A percentile compares a stretch with the other conserved stretches of the same genome.
Evolutionary conservation across 2,888 invertebrate species (phyloP).

Genomic region (Diploptera punctata): DNA sequence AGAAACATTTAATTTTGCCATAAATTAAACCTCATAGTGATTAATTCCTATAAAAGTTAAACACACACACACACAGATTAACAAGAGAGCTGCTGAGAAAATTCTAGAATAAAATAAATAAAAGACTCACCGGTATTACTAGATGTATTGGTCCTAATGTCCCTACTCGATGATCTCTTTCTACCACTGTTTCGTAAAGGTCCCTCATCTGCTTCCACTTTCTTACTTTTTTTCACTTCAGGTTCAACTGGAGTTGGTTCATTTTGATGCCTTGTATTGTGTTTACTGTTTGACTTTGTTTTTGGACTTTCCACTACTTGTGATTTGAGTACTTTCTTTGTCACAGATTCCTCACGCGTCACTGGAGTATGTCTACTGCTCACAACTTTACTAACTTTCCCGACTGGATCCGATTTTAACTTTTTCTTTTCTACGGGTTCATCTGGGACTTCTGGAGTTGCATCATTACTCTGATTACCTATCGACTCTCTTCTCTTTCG

Average conservation of each 20-base stretch:
- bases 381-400: not conserved
- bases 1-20: too few species aligned
- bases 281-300: constrained; percentile 9
- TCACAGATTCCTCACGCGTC: not conserved
- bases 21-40: too few species aligned
- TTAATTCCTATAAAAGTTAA: too few species aligned
- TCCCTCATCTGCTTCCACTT: constrained; percentile 7
- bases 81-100: too few species aligned
- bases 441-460: not conserved
- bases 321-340: constrained; percentile 2
- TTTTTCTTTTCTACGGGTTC: constrained; percentile 29
- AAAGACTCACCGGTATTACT: not conserved
- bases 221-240: constrained; percentile 17
- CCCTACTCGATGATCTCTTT: constrained; percentile 20
- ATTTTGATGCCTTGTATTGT: constrained; percentile 19
- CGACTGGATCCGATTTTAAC: not conserved
- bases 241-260: not conserved
- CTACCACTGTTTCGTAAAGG: not conserved
- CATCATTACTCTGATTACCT: constrained; percentile 10
- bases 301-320: not conserved
- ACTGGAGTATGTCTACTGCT: not conserved
- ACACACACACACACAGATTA: too few species aligned
- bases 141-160: not conserved
- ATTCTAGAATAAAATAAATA: not conserved
- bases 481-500: constrained; percentile 25